Evolutionary conservation across 1,140 invertebrate species (phyloP).

Genomic region (Venustaconcha ellipsiformis): DNA sequence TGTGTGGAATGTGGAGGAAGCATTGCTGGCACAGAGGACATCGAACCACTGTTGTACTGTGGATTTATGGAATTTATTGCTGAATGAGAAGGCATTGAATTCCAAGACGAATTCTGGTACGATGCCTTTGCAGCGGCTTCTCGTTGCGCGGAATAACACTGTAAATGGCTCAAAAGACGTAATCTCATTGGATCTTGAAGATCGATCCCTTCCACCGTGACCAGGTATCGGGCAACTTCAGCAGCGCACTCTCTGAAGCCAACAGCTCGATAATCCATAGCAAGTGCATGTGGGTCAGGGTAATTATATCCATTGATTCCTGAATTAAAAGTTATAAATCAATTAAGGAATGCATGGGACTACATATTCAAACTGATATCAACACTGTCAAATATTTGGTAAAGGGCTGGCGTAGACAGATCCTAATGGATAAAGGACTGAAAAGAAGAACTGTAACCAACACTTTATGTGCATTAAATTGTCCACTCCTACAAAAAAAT

Average conservation of each 20-base stretch:
- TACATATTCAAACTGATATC: too few relatives aligned
- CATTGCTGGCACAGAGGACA: conserved; percentile 49
- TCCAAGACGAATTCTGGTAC: conserved; percentile 49
- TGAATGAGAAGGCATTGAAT: conserved; percentile 39
- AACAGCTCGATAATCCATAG: conserved; percentile 96
- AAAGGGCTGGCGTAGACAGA: too few relatives aligned
- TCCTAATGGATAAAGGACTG: too few relatives aligned
- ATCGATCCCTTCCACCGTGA: conserved; percentile 94
- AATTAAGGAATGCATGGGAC: too few relatives aligned
- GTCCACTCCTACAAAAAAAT: too few relatives aligned
- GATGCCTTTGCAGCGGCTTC: conserved; percentile 73
- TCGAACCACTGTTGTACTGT: conserved; percentile 47
- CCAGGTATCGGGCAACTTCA: conserved; percentile 93
- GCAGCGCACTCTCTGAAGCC: conserved; percentile 96
- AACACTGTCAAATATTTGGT: too few relatives aligned
- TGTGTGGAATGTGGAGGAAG: conserved; percentile 42
- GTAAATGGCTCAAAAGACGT: conserved; percentile 93
- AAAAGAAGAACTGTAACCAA: too few relatives aligned
- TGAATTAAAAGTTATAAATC: conserved; percentile 28
- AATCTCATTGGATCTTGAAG: conserved; percentile 92
- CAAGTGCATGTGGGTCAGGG: conserved; percentile 74
- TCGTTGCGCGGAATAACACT: conserved; percentile 76
- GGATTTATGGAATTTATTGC: conserved; percentile 43
- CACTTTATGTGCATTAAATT: too few relatives aligned
- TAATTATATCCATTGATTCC: conserved; percentile 64